Percentiles rank a stretch among this genome's conserved stretches.
Conservation (phyloP, 92 coral and sea anemone genomes). For the Epizoanthus scotinus region DNA sequence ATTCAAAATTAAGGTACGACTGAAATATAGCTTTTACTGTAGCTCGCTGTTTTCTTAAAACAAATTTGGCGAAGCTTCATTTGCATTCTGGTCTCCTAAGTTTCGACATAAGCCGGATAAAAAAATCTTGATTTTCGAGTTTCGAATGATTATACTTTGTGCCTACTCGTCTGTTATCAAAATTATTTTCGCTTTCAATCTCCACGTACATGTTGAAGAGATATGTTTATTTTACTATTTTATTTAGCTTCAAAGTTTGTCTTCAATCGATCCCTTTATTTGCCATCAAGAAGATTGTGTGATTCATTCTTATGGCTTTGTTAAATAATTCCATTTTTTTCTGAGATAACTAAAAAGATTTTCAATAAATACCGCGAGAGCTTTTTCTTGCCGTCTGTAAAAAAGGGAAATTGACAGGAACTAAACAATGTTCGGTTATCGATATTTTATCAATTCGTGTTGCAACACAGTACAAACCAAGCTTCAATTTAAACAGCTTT, state of each 20-base stretch:
- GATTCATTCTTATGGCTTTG: constrained; percentile 10
- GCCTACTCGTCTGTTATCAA: background rate
- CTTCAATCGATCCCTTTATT: constrained; percentile 7
- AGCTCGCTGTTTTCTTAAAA: too few relatives aligned
- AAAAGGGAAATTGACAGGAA: constrained; percentile 27
- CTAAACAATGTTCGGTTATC: constrained; percentile 26
- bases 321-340: constrained; percentile 28
- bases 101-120: background rate
- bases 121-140: background rate
- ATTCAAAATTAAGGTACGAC: background rate
- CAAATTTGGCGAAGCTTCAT: background rate
- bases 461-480: constrained; percentile 7
- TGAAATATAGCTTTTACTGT: background rate
- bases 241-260: background rate
- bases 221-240: constrained; percentile 15
- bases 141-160: background rate
- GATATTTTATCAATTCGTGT: constrained; percentile 15
- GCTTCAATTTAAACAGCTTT: constrained; percentile 9
- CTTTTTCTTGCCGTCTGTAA: constrained; percentile 10
- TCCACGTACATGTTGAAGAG: background rate
- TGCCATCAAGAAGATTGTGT: constrained; percentile 13
- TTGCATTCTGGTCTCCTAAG: background rate
- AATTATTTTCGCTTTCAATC: background rate
- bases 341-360: constrained; percentile 14
- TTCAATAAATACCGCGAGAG: constrained; percentile 26